These are phyloP conservation scores for Drosophila helvetica DNA, from an alignment of 2,888 invertebrate species.

Conservation along the genomic window DNA sequence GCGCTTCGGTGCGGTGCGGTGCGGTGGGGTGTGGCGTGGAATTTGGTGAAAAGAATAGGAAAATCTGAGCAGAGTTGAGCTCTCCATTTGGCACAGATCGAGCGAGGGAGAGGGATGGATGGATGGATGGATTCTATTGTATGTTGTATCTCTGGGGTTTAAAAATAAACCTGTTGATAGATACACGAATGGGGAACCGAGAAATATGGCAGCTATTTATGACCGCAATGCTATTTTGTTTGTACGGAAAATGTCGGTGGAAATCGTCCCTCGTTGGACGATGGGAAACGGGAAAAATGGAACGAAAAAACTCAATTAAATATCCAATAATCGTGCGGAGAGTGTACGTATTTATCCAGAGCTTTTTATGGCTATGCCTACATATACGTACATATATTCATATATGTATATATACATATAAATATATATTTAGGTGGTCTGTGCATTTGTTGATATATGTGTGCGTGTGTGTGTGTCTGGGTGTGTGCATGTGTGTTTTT, in stretches of 20 bases:
- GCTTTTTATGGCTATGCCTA: conserved; percentile 15
- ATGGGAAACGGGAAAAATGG: neutral
- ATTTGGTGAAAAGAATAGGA: neutral
- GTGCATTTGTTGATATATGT: conserved; percentile 10
- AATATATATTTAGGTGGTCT: conserved; percentile 5
- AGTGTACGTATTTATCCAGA: conserved; percentile 21
- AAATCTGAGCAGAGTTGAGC: conserved; percentile 1
- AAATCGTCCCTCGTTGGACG: neutral
- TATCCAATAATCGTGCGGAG: conserved; percentile 16
- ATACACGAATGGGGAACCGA: conserved; percentile 26
- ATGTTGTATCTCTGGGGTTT: conserved; percentile 33
- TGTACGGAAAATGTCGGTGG: neutral
- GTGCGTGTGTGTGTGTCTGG: conserved; percentile 21
- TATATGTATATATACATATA: neutral
- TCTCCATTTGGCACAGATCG: conserved; percentile 16
- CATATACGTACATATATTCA: neutral
- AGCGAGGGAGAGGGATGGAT: neutral
- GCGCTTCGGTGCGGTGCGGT: neutral
- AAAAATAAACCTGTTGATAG: conserved; percentile 47
- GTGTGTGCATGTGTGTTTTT: conserved; percentile 23
- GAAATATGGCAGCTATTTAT: conserved; percentile 29
- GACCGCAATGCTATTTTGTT: conserved; percentile 20
- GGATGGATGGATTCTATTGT: conserved; percentile 17
- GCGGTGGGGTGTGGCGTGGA: too few relatives aligned
- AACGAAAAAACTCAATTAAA: conserved; percentile 7